Evolutionary conservation across 2,797 vertebrate species (phyloP).

Genomic region (Brotula barbata): DNA sequence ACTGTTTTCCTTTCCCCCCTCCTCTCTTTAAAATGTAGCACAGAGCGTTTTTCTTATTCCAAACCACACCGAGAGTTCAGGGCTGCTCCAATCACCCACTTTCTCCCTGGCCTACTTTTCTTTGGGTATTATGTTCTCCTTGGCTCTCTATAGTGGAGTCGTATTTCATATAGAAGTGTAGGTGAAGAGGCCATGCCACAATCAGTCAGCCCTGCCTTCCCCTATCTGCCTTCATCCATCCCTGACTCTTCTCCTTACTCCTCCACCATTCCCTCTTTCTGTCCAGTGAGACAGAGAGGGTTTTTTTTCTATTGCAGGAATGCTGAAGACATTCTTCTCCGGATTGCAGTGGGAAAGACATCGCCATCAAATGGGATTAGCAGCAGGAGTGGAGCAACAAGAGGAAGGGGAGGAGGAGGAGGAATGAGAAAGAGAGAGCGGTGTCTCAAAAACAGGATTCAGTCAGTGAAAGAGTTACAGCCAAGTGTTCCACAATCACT

Average conservation of each 20-base stretch:
- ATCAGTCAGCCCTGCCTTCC: conserved; percentile 47
- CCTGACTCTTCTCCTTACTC: conserved; percentile 33
- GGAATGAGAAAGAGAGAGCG: conserved; percentile 24
- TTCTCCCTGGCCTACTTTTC: conserved; percentile 56
- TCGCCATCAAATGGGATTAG: conserved; percentile 81
- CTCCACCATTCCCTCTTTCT: conserved; percentile 27
- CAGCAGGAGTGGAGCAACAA: conserved; percentile 67
- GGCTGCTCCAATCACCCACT: conserved; percentile 49
- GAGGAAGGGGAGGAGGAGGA: conserved; percentile 28
- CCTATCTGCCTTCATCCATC: conserved; percentile 44
- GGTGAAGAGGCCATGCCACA: conserved; percentile 45
- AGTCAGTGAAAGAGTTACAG: conserved; percentile 38
- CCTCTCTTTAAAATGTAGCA: conserved; percentile 57
- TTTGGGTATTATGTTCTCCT: conserved; percentile 21
- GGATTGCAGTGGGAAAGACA: conserved; percentile 75
- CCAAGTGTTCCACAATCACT: conserved; percentile 30
- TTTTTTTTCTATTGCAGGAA: conserved; percentile 65
- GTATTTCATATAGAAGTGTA: conserved; percentile 55
- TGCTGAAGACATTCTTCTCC: conserved; percentile 75
- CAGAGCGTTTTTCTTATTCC: conserved; percentile 66
- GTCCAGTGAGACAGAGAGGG: conserved; percentile 27
- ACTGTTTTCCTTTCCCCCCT: conserved; percentile 74
- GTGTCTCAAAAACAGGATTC: conserved; percentile 35
- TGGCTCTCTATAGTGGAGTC: conserved; percentile 35
- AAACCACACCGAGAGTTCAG: conserved; percentile 57